Evolutionary conservation across 2,797 vertebrate genomes (phyloP).

Genomic region (Mastacembelus armatus): DNA sequence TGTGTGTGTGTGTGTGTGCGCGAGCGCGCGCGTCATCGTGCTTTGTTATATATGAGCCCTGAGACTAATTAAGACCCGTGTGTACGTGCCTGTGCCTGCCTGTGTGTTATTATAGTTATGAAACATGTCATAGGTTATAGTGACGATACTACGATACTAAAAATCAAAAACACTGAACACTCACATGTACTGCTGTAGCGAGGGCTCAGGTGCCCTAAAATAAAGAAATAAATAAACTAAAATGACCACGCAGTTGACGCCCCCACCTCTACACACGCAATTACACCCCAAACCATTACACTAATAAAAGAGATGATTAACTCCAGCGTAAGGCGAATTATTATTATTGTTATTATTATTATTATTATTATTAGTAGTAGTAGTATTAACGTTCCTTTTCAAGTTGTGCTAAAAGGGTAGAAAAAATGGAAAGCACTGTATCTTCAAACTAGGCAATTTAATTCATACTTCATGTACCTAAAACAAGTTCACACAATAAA

Average conservation of each 20-base stretch:
- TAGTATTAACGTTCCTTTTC: no score
- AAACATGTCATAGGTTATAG: no score
- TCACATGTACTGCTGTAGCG: neutral
- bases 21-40: neutral
- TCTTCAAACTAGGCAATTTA: neutral
- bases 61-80: slow-evolving; percentile 20
- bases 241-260: no score
- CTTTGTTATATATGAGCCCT: slow-evolving; percentile 17
- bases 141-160: no score
- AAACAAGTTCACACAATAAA: neutral
- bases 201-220: slow-evolving; percentile 12
- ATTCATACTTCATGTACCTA: neutral
- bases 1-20: slow-evolving; percentile 1
- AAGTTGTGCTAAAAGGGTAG: no score
- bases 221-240: no score
- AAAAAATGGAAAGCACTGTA: neutral
- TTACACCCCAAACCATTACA: neutral
- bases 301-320: no score
- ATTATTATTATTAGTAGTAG: no score
- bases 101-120: no score
- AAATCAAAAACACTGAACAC: no score
- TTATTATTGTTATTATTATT: no score
- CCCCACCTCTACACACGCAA: neutral
- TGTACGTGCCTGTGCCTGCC: neutral
- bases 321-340: no score